These are phyloP conservation scores for Dipodomys merriami DNA, from an alignment of 2,113 vertebrate species.

Conservation along the genomic window DNA sequence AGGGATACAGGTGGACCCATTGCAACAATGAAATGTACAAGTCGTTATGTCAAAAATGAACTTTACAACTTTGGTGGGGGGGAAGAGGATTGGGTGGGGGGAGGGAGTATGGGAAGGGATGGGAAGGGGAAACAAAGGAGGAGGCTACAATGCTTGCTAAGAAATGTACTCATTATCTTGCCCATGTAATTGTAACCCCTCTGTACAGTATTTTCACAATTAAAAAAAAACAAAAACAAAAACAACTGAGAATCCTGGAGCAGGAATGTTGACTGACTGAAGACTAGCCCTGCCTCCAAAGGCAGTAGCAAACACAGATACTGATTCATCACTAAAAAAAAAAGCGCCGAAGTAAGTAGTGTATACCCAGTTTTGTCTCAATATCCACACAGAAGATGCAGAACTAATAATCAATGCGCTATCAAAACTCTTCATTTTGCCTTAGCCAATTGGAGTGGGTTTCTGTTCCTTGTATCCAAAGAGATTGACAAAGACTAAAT, in stretches of 20 bases:
- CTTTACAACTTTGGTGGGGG: no score
- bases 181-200: no score
- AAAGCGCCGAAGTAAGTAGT: not conserved
- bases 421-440: not conserved
- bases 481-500: slow-evolving; percentile 26
- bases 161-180: no score
- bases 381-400: not conserved
- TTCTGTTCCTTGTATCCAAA: not conserved
- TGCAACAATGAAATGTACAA: no score
- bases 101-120: no score
- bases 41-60: no score
- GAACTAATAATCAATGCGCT: not conserved
- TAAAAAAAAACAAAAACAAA: no score
- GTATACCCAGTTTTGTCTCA: not conserved
- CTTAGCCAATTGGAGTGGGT: not conserved
- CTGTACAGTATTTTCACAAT: no score
- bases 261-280: not conserved
- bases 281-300: not conserved
- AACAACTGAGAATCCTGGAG: not conserved
- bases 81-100: no score
- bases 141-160: no score
- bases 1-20: no score
- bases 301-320: not conserved
- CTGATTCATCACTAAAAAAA: not conserved
- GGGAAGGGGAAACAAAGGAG: no score